These are phyloP conservation scores for Sebastes dallii DNA, from an alignment of 2,797 vertebrate genomes.

Conservation along the genomic window DNA sequence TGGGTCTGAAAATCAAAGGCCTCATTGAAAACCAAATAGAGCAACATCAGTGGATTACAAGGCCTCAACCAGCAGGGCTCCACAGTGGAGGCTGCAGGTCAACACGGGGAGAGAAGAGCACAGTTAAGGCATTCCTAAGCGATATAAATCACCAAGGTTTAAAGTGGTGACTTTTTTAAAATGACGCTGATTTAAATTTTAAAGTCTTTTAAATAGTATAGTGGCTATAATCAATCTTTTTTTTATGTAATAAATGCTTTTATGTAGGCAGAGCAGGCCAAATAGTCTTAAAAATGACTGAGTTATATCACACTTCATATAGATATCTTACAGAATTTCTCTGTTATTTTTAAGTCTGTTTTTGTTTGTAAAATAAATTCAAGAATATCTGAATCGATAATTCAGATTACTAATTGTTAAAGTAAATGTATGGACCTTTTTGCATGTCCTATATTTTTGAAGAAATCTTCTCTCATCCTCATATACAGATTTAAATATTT, in stretches of 20 bases:
- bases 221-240: too few species aligned
- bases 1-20: conserved; percentile 82
- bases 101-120: conserved; percentile 24
- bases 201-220: neutral
- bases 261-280: neutral
- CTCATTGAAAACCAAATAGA: conserved; percentile 85
- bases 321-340: neutral
- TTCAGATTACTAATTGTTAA: neutral
- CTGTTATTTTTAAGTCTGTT: neutral
- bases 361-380: too few species aligned
- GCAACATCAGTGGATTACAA: conserved; percentile 85
- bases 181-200: neutral
- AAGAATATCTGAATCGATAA: neutral
- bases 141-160: neutral
- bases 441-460: neutral
- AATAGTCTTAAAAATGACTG: neutral
- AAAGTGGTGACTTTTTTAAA: neutral
- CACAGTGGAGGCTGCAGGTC: conserved; percentile 55
- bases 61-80: conserved; percentile 75
- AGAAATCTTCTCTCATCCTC: neutral
- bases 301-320: neutral
- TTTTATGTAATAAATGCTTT: too few species aligned
- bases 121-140: neutral
- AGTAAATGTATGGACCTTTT: neutral
- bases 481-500: neutral